Base-by-base conservation (phyloP, 35 echinoderm and acorn worm genomes). In the Strongylocentrotus purpuratus region DNA sequence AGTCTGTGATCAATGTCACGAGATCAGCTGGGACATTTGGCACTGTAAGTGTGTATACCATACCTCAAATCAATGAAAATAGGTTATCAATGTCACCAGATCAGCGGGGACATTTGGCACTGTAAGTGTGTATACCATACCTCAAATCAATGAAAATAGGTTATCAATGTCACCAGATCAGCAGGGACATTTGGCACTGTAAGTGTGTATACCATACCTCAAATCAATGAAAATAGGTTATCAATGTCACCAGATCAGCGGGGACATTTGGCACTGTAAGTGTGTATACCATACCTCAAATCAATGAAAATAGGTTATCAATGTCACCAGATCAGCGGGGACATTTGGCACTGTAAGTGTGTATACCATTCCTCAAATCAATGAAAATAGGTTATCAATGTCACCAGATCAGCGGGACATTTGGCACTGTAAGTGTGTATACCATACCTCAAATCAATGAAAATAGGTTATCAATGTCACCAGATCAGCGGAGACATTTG, bases 1-100 rank as follows among this genome's bases (percentile, higher is more conserved):
- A 60, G 20, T 86, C 98, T 0, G 96, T 99, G 31, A 97, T 99
- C 14, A 99, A 99, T 88, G 97, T 99, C 48, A 99, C 97, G 7
- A 98, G 98, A 94, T 96, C 96, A 47, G 98, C 98, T 46, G 98
- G 98, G 8, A 65, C 96, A 41, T 99, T 99, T 96, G 98, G 98
- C 60, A 94, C 86, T 90, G 98, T 99, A 46, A 96, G 97, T 96
- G 10, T 9, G 59, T 13, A 13, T 70, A 41, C 86, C 18, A 18
- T 32, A 46, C 9, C 4, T 59, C 10, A 58, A 52, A 52, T 7
- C 95, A 88, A 12, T 59, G 85, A 2, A 61, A 59, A 31, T 85
- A 97, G 0, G 96, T 99, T 45, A 97, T 99, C 14, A 99, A 99
- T 88, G 97, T 99, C 48, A 99, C 97, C 13, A 98, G 98, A 94